A percentile compares a stretch with the other conserved stretches of the same genome.
phyloP scores from a whole-genome alignment of 2,888 invertebrate genomes.

The Lepidochitona cinerea region DNA sequence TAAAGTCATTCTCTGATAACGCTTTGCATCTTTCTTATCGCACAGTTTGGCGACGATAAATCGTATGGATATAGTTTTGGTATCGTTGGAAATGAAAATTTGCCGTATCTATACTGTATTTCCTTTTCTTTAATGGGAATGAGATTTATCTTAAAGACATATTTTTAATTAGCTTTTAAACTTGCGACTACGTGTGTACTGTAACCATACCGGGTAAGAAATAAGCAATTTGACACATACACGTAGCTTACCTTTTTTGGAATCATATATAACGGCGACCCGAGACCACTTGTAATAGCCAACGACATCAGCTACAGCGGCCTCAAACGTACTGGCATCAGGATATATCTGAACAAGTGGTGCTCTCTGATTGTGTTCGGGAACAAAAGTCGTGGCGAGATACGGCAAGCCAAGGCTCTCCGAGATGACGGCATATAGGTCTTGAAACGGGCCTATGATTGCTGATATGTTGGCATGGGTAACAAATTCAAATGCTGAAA shows the following conservation, averaged over 20 bases:
- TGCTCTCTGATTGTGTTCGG: slow-evolving; percentile 25
- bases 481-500: not conserved
- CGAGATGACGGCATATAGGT: slow-evolving; percentile 47
- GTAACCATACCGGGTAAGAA: no score
- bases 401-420: slow-evolving; percentile 57
- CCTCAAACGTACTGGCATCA: slow-evolving; percentile 37
- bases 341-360: slow-evolving; percentile 53
- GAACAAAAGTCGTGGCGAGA: slow-evolving; percentile 54
- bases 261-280: slow-evolving; percentile 52
- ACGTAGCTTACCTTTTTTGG: slow-evolving; percentile 42
- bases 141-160: no score
- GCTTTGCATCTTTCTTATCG: no score
- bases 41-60: no score
- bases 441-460: slow-evolving; percentile 56
- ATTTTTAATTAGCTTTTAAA: no score
- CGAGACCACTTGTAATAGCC: slow-evolving; percentile 46
- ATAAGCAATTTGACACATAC: no score
- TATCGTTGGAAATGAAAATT: no score
- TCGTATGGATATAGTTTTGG: no score
- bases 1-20: no score
- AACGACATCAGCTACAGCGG: slow-evolving; percentile 50
- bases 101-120: no score
- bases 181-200: no score
- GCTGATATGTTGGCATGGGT: slow-evolving; percentile 35
- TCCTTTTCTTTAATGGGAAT: no score